phyloP scores from a whole-genome alignment of 2,113 vertebrate genomes.

The Ramphastos sulfuratus region DNA sequence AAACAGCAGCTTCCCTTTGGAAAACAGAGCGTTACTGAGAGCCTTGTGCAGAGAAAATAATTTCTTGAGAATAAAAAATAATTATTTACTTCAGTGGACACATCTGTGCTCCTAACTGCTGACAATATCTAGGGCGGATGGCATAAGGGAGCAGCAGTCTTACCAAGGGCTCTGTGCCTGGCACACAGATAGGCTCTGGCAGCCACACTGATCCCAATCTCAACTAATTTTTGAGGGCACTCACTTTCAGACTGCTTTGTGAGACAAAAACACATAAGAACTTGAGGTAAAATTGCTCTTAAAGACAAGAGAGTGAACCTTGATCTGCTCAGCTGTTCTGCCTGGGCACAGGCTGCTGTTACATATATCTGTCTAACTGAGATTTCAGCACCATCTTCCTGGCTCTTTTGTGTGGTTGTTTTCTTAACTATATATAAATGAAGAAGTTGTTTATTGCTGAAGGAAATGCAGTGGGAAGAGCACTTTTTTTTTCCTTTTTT shows the following conservation, averaged over 20 bases:
- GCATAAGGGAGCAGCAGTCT: not conserved
- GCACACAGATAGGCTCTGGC: not conserved
- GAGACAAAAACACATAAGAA: not conserved
- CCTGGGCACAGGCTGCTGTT: not conserved
- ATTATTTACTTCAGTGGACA: not conserved
- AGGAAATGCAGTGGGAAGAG: slow-evolving; percentile 56
- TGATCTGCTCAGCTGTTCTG: not conserved
- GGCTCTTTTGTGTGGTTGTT: not conserved
- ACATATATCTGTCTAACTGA: not conserved
- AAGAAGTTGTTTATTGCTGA: slow-evolving; percentile 50
- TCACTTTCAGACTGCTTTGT: not conserved
- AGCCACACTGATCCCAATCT: not conserved
- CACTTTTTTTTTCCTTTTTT: not conserved
- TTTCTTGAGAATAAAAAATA: not conserved
- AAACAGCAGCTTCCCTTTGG: not conserved
- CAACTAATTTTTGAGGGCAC: not conserved
- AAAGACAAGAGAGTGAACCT: not conserved
- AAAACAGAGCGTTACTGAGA: not conserved
- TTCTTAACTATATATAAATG: not conserved
- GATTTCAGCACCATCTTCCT: not conserved
- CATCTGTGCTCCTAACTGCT: not conserved
- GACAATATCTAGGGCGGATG: not conserved
- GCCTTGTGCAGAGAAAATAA: not conserved
- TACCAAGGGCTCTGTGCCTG: not conserved
- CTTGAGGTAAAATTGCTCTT: not conserved